These are phyloP conservation scores for Semaprochilodus insignis DNA, from an alignment of 2,797 vertebrate genomes.

Conservation along the genomic window DNA sequence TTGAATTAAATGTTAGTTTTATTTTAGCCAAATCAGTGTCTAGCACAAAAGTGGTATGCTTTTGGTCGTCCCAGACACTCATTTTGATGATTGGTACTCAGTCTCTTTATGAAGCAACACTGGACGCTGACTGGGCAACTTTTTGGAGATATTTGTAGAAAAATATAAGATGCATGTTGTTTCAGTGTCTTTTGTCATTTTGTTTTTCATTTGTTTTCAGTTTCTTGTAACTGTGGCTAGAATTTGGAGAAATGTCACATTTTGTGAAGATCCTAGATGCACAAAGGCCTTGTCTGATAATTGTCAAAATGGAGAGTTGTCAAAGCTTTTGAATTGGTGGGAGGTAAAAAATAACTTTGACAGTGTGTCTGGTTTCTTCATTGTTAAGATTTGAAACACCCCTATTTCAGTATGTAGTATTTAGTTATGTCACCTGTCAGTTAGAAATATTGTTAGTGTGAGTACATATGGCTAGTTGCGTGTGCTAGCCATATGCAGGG, in stretches of 20 bases:
- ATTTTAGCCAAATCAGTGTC: background rate
- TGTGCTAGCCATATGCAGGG: background rate
- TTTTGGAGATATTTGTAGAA: too few species aligned
- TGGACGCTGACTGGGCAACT: background rate
- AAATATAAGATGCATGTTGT: too few species aligned
- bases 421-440: slow-evolving; percentile 7
- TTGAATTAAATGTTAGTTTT: slow-evolving; percentile 37
- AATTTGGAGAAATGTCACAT: too few species aligned
- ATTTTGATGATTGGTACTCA: slow-evolving; percentile 8
- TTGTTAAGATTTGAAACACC: background rate
- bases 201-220: too few species aligned
- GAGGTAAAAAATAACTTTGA: background rate
- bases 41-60: background rate
- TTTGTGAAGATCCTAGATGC: too few species aligned
- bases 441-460: slow-evolving; percentile 22
- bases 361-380: background rate
- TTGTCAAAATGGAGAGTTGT: background rate
- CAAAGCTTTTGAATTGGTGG: background rate
- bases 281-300: too few species aligned
- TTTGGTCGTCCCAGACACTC: background rate
- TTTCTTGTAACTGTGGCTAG: too few species aligned
- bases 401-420: background rate
- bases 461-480: background rate
- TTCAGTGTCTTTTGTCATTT: too few species aligned
- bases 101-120: background rate